Base-by-base conservation (phyloP, 1,140 invertebrate species). In the Zaprionus lachaisei region DNA sequence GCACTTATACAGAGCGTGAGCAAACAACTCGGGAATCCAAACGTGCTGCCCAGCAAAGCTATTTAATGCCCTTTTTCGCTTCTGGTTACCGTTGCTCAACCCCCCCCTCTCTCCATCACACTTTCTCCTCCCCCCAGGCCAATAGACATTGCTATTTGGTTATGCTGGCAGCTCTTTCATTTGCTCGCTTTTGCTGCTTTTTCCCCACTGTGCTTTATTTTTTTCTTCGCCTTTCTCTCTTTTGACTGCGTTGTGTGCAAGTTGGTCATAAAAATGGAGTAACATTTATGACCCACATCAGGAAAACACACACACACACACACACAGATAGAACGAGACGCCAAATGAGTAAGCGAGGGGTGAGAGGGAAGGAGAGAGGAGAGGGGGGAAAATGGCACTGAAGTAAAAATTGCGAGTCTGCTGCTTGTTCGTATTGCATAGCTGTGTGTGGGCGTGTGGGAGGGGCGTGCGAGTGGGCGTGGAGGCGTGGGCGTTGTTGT, bases 211-310 rank as follows among this genome's bases (percentile, higher is more conserved):
- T 72, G 60, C 67, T 37, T 54, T 73, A 51, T 20, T 63, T 55
- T 60, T 57, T 67, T 44, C 55, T 58, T 58, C 47, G 56, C 58
- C 20, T 61, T 37, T 79, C 55, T 54, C 69, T 64, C 28, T 72
- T 57, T 9, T 47, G 41, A 47, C 41, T 47, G 69, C 68, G 74
- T 85, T 65, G 86, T 91, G 85, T 91, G 86, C 86, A 85, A 85
- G 82, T 90, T 81, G 82, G 81, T 80, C 86, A 90, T 90, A 90
- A 90, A 90, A 90, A 90, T 86, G 86, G 85, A 90, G 85, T 90
- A 90, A 90, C 85, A 90, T 90, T 90, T 90, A 90, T 90, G 81
- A 82, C 86, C 86, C 86, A 90, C 85, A 90, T 90, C 85, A 90
- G 83, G 67, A 60, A 62, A 54, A 34, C 31, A 34, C 31, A 34